A percentile compares a stretch with the other conserved stretches of the same genome.
Evolutionary conservation across 2,113 vertebrate species (phyloP).

Genomic region (Macroglossus sobrinus): DNA sequence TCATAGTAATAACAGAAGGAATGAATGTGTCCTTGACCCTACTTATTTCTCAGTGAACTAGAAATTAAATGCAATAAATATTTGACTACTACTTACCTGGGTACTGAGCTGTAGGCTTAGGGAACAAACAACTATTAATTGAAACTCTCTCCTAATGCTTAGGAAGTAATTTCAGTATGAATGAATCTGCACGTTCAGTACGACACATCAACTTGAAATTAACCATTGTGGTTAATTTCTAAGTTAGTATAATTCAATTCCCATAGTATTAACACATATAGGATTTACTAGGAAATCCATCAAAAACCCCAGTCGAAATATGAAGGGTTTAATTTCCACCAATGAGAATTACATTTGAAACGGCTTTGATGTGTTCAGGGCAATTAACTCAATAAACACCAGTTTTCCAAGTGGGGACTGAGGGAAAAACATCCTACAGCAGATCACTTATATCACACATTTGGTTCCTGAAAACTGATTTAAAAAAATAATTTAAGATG

Average conservation of each 20-base stretch:
- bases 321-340: constrained; percentile 3
- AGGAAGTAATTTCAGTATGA: neutral
- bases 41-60: neutral
- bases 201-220: neutral
- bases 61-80: neutral
- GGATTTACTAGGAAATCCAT: neutral
- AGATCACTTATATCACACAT: neutral
- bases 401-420: neutral
- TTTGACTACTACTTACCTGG: neutral
- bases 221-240: neutral
- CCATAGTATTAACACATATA: neutral
- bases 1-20: neutral
- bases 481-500: neutral
- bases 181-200: neutral
- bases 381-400: neutral
- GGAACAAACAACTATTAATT: neutral
- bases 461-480: neutral
- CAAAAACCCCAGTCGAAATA: constrained; percentile 18
- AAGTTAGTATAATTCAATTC: constrained; percentile 11
- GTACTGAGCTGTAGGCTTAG: neutral
- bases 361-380: neutral
- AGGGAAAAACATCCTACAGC: neutral
- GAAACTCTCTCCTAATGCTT: neutral
- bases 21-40: neutral
- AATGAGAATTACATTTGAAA: neutral